These are phyloP conservation scores for Melanchra persicariae DNA, from an alignment of 2,888 invertebrate genomes.

Conservation along the genomic window DNA sequence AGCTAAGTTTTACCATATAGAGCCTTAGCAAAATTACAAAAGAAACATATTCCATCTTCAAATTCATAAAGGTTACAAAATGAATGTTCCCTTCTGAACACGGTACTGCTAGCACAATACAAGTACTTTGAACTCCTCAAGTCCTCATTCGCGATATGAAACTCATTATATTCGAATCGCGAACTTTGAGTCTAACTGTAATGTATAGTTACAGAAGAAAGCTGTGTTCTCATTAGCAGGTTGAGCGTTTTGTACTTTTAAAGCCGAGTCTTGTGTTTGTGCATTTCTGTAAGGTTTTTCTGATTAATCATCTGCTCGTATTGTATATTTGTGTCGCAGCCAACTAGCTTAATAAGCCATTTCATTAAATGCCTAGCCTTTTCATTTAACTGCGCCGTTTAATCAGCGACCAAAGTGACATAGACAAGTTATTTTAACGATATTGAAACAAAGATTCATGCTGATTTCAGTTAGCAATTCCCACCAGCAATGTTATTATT, in stretches of 20 bases:
- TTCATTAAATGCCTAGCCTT: too few species aligned
- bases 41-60: constrained; percentile 1
- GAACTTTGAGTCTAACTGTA: constrained; percentile 59
- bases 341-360: too few species aligned
- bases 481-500: too few species aligned
- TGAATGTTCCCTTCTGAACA: constrained; percentile 11
- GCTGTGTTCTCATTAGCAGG: constrained; percentile 5
- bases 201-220: constrained; percentile 53
- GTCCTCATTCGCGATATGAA: constrained; percentile 60
- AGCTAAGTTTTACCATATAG: not conserved
- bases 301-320: too few species aligned
- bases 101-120: not conserved
- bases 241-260: constrained; percentile 31
- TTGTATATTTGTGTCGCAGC: too few species aligned
- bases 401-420: too few species aligned
- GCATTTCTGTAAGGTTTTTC: not conserved
- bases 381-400: too few species aligned
- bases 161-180: constrained; percentile 65
- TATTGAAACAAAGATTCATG: too few species aligned
- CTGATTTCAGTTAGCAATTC: too few species aligned
- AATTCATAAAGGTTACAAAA: constrained; percentile 6
- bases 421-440: too few species aligned
- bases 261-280: not conserved
- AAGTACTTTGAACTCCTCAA: constrained; percentile 48
- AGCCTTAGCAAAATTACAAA: not conserved